These are phyloP conservation scores for Drosophila ananassae DNA, from an alignment of 1,140 invertebrate species.

Conservation along the genomic window DNA sequence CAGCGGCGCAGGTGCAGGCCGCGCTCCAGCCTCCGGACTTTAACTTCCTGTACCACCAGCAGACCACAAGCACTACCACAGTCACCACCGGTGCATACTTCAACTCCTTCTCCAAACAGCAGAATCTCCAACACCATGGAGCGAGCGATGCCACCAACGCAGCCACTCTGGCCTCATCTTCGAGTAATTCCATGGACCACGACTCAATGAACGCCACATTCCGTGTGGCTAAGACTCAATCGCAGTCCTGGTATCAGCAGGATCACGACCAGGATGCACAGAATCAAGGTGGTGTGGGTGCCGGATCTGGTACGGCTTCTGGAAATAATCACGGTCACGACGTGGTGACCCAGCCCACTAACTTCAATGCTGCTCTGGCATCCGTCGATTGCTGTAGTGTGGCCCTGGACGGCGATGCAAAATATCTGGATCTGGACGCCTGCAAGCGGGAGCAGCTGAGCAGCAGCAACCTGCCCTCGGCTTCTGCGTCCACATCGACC, in stretches of 20 bases:
- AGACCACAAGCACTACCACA: conserved; percentile 14
- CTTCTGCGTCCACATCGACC: conserved; percentile 61
- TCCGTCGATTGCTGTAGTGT: conserved; percentile 70
- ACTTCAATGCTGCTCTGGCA: conserved; percentile 68
- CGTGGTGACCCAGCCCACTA: conserved; percentile 56
- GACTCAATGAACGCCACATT: conserved; percentile 72
- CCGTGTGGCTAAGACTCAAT: conserved; percentile 58
- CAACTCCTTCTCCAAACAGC: conserved; percentile 45
- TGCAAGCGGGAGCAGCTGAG: conserved; percentile 78
- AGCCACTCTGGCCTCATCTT: conserved; percentile 72
- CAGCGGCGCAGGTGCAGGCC: conserved; percentile 33
- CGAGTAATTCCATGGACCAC: conserved; percentile 71
- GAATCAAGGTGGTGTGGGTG: neutral
- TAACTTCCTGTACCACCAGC: conserved; percentile 65
- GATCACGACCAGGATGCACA: conserved; percentile 25
- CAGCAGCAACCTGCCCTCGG: conserved; percentile 66
- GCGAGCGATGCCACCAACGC: conserved; percentile 76
- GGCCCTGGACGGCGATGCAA: conserved; percentile 66
- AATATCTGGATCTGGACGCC: conserved; percentile 79
- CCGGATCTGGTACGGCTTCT: conserved; percentile 26
- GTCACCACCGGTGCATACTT: conserved; percentile 42
- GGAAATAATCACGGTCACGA: conserved; percentile 37
- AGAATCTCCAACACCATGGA: conserved; percentile 46
- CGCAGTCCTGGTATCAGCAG: conserved; percentile 54
- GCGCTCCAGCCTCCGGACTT: conserved; percentile 51